phyloP scores from a whole-genome alignment of 2,113 vertebrate genomes.

The Sander lucioperca region DNA sequence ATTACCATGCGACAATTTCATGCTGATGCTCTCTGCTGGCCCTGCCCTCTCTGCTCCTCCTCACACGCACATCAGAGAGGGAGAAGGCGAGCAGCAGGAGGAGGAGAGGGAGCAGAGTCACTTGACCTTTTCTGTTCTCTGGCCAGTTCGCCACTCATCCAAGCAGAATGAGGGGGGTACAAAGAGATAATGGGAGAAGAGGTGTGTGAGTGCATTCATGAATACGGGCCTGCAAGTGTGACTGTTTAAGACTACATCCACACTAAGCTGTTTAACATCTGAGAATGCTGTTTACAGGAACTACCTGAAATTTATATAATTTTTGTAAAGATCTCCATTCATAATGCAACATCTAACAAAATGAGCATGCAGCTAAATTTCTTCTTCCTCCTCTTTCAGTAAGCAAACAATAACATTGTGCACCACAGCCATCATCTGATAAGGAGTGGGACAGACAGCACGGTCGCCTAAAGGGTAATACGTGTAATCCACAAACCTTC shows the following conservation, averaged over 20 bases:
- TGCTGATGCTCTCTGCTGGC: slow-evolving; percentile 43
- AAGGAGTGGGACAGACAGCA: not conserved
- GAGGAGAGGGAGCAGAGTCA: slow-evolving; percentile 39
- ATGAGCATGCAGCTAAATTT: not conserved
- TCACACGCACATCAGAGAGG: not conserved
- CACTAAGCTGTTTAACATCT: not conserved
- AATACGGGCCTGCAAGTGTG: not conserved
- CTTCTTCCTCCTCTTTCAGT: not conserved
- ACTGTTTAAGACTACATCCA: not conserved
- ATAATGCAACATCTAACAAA: not conserved
- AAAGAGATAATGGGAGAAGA: slow-evolving; percentile 36
- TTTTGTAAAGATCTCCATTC: not conserved
- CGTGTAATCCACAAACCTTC: not conserved
- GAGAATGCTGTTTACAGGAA: not conserved
- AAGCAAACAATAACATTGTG: too few relatives aligned
- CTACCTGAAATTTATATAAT: not conserved
- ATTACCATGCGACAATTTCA: slow-evolving; percentile 66
- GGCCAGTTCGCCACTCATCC: slow-evolving; percentile 47
- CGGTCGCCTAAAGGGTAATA: too few relatives aligned
- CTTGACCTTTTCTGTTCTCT: slow-evolving; percentile 71
- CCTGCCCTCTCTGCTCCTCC: slow-evolving; percentile 28
- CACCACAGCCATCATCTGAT: not conserved
- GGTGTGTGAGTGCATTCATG: not conserved
- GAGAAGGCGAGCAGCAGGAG: not conserved
- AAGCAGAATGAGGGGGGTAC: slow-evolving; percentile 35